A percentile compares a stretch with the other conserved stretches of the same genome.
Evolutionary conservation across 1,140 invertebrate species (phyloP).

Genomic region (Drosophila arizonae): DNA sequence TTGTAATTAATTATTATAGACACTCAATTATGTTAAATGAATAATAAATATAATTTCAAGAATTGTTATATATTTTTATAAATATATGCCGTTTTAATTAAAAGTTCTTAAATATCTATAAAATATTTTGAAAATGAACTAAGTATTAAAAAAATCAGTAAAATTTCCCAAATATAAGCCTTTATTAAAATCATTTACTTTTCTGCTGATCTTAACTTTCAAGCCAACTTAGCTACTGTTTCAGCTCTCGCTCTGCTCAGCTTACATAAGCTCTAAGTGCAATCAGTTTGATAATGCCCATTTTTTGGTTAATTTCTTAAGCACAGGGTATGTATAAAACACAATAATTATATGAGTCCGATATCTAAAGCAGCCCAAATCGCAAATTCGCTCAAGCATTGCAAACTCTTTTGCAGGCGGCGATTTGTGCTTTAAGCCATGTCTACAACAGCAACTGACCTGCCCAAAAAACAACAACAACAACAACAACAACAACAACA

Average conservation of each 20-base stretch:
- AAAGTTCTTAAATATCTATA: no score
- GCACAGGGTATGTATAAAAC: conserved; percentile 35
- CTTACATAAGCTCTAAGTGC: background rate
- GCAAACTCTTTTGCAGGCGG: conserved; percentile 24
- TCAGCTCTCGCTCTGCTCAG: background rate
- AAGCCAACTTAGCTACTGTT: no score
- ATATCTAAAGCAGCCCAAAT: conserved; percentile 52
- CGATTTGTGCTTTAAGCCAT: conserved; percentile 40
- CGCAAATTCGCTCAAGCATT: conserved; percentile 73
- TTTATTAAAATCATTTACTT: no score
- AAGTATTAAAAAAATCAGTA: no score
- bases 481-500: no score
- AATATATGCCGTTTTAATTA: no score
- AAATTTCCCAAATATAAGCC: no score
- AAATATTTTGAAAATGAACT: no score
- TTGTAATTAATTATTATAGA: no score
- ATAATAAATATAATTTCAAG: no score
- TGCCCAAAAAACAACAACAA: conserved; percentile 53
- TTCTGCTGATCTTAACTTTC: background rate
- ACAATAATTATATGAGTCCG: conserved; percentile 65
- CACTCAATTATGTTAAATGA: no score
- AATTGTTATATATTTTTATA: no score
- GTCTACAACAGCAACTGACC: conserved; percentile 61
- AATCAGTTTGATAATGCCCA: background rate
- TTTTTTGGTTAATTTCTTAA: background rate